Percentiles rank a stretch among this genome's conserved stretches.
phyloP scores from a whole-genome alignment of 23 tunicate species.

The Diplosoma virens region DNA sequence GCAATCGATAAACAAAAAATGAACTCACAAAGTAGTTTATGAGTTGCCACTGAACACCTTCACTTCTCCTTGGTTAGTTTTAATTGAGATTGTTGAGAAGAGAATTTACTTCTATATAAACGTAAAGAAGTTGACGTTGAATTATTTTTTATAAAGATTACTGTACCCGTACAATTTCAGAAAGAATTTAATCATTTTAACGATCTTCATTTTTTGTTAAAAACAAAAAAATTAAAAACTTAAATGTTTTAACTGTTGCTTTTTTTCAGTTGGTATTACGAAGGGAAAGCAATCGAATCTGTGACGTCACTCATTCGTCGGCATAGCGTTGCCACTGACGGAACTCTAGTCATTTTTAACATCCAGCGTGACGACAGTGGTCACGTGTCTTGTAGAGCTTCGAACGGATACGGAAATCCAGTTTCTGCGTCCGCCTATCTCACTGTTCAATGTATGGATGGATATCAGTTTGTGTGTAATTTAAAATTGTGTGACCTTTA shows the following conservation, averaged over 20 bases:
- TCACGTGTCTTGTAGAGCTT: conserved; percentile 61
- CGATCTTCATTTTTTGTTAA: neutral
- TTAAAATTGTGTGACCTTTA: too few relatives aligned
- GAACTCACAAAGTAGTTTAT: too few relatives aligned
- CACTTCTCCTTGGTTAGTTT: too few relatives aligned
- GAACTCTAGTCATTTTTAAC: conserved; percentile 47
- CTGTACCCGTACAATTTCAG: neutral
- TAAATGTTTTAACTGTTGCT: too few relatives aligned
- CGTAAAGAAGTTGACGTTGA: too few relatives aligned
- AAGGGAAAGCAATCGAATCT: conserved; percentile 12
- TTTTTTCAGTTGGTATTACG: conserved; percentile 67
- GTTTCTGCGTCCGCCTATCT: conserved; percentile 60
- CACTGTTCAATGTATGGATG: conserved; percentile 73
- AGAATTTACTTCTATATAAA: too few relatives aligned
- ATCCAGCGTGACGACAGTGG: conserved; percentile 48
- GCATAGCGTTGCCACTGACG: conserved; percentile 30
- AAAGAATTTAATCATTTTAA: neutral
- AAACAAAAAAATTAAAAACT: neutral
- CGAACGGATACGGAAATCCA: conserved; percentile 64
- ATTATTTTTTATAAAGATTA: too few relatives aligned
- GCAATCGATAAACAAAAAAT: too few relatives aligned
- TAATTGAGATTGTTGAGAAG: too few relatives aligned
- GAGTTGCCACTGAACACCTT: too few relatives aligned
- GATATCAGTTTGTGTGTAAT: too few relatives aligned
- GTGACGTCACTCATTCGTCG: conserved; percentile 9